Base-by-base conservation (phyloP, 64 coral and sea anemone genomes). In the Dendronephthya gigantea region DNA sequence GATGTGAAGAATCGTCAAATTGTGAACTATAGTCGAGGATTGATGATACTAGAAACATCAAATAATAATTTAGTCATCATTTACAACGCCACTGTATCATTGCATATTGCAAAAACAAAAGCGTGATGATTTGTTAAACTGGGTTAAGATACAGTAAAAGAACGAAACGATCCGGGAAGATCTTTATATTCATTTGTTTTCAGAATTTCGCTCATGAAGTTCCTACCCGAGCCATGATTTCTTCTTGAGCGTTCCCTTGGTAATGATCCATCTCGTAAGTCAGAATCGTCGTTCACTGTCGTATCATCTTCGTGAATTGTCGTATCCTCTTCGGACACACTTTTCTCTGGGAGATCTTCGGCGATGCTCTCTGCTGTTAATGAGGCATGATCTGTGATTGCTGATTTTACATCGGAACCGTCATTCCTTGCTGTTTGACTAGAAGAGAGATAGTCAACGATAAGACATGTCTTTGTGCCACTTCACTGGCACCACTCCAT, bases 1-100 rank as follows among this genome's bases (percentile, higher is more conserved):
- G 91, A 36, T 90, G 95, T 19, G 95, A 93, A 15, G 95, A 92
- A 14, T 98, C 95, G 27, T 98, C 95, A 81, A 98, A 98, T 33
- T 93, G 91, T 55, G 89, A 79, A 11, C 87, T 85, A 81, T 86
- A 93, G 15, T 93, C 90, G 15, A 87, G 70, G 39, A 37, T 81
- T 81, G 72, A 79, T 29, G 55, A 62, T 27, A 62, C 55, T 62
- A 22, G 19, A n/a, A n/a, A 27, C 55, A 62, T 7, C 19, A n/a
- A 62, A 32, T 22, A 52, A 82, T 15, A 50, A 31, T 19, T 49
- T 16, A 45, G 11, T 45, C 11, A 45, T 45, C n/a, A n/a, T n/a
- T n/a, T n/a, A n/a, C n/a, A n/a, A n/a, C n/a, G n/a, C n/a, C n/a
- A n/a, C n/a, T n/a, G n/a, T n/a, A n/a, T n/a, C n/a, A n/a, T n/a